Base-by-base conservation (phyloP, 2,797 vertebrate genomes). In the Chloroceryle inda region DNA sequence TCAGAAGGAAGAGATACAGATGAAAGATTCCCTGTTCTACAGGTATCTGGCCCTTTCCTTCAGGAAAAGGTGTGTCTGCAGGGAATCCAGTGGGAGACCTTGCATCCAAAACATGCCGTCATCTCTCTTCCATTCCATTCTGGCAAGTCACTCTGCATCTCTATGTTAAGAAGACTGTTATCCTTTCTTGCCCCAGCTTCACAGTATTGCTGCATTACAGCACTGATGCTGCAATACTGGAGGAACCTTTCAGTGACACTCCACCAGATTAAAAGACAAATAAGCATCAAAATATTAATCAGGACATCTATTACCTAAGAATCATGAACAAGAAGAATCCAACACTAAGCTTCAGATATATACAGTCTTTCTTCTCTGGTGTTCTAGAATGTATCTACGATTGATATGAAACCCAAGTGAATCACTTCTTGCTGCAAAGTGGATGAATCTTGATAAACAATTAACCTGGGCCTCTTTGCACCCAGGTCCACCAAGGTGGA, bases 1-100 rank as follows among this genome's bases (percentile, higher is more conserved):
- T 93, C 53, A 56, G 68, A 89, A 80, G 69, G 73, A 94, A 85
- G 42, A 94, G 81, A 89, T 68, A 75, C 94, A 89, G 81, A 95
- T 89, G 64, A 89, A 94, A 96, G n/a, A 18, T 40, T 95, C 64
- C 11, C 38, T 73, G 1, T 84, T 90, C 56, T 88, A 56, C 49
- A 78, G 42, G n/a, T 90, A 88, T 86, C 72, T 66, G 31, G 42
- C 61, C 29, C 68, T 74, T 91, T 77, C 2, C 44, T 79, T 78
- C 75, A 9, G 58, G 58, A 88, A 93, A 96, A 77, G n/a, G 11
- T 75, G 49, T 88, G 75, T 71, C 78, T 83, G 66, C 58, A 68
- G 82, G 75, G 78, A 93, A 92, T 77, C 42, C n/a, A 45, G 71
- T 3, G 4, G 63, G 35, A 95, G 53, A 23, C 12, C 50, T 80